A percentile compares a stretch with the other conserved stretches of the same genome.
Evolutionary conservation across 2,113 vertebrate genomes (phyloP).

Genomic region (Pantherophis guttatus): DNA sequence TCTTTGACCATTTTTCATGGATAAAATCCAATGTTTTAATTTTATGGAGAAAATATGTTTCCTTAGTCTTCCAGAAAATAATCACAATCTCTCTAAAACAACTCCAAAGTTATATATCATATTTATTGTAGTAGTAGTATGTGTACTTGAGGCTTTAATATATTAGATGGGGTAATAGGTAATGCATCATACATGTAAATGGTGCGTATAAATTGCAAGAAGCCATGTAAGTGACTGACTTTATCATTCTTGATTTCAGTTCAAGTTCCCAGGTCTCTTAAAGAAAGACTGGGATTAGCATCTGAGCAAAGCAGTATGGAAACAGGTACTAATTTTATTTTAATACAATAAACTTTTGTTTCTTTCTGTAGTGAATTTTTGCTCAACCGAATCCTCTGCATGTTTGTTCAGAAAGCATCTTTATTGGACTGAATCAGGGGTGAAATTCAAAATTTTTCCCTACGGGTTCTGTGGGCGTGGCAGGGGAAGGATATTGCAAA

Average conservation of each 20-base stretch:
- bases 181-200: neutral
- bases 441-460: too few species aligned
- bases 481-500: too few species aligned
- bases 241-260: conserved; percentile 33
- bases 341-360: neutral
- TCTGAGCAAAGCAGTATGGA: conserved; percentile 52
- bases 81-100: neutral
- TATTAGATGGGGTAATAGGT: neutral
- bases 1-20: neutral
- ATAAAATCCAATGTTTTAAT: neutral
- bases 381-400: neutral
- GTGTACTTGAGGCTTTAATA: neutral
- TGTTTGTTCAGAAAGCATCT: neutral
- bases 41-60: neutral
- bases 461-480: too few species aligned
- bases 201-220: neutral
- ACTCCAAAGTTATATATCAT: neutral
- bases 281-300: conserved; percentile 77
- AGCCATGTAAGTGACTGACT: neutral
- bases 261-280: conserved; percentile 74
- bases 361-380: neutral
- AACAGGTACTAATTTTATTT: conserved; percentile 56
- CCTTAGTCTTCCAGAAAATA: neutral
- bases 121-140: neutral
- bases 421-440: neutral